Base-by-base conservation (phyloP, 2,888 invertebrate genomes). In the Metellina segmentata region DNA sequence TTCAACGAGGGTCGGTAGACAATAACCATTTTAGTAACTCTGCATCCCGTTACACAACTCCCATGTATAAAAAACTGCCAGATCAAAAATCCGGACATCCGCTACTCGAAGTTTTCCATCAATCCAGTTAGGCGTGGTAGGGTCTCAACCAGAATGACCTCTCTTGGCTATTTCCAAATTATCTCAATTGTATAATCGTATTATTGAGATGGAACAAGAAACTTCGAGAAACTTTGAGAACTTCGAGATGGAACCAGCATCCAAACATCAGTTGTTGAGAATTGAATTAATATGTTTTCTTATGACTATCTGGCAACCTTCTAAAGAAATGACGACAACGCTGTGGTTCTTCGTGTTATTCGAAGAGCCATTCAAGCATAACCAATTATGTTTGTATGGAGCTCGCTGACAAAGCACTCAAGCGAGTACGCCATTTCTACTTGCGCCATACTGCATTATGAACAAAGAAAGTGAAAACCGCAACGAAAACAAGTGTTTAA, bases 321-420 rank as follows among this genome's bases (percentile, higher is more conserved):
- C 34, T 34, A 48, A 81, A 70, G 70, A 70, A 70, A 81, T 49
- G n/a, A 49, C 81, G 74, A 72, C 85, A n/a, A 51, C 82, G 20
- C 53, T 34, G 75, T 61, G 34, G 52, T 34, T 72, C 85, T 85
- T 85, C 85, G 34, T 53, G 72, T 72, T 82, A 72, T 82, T 70
- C 52, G 53, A 34, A 61, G 13, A 11, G 20, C 48, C 75, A 61
- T 52, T 85, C 53, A 85, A 48, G 85, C 85, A 85, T 75, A 61
- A 74, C 85, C 85, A 85, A 85, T 85, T 85, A 85, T n/a, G 16
- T 75, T 85, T 75, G 75, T 75, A 48, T 20, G 53, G 61, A 61
- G 61, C 61, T 61, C 61, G 16, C n/a, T 16, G 74, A 75, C 75
- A 85, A 78, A 48, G 74, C 85, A 52, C 34, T 74, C 75, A 52